A percentile compares a stretch with the other conserved stretches of the same genome.
phyloP scores from a whole-genome alignment of 2,113 vertebrate species.

The Callospermophilus lateralis region DNA sequence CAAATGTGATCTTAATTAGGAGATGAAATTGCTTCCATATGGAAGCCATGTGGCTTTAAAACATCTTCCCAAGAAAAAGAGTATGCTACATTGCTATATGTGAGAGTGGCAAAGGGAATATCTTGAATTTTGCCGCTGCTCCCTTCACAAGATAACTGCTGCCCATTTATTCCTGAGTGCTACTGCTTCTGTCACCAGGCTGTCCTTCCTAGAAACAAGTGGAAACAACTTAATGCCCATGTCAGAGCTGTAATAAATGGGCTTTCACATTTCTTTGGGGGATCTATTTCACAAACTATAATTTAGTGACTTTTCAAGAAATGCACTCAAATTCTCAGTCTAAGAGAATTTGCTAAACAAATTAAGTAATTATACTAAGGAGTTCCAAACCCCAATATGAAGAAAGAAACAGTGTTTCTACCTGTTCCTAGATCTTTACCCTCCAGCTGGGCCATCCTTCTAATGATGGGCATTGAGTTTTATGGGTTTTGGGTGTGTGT shows the following conservation, averaged over 20 bases:
- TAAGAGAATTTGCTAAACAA: constrained; percentile 60
- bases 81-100: background rate
- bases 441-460: background rate
- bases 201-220: constrained; percentile 53
- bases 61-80: constrained; percentile 47
- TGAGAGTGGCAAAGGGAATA: background rate
- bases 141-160: constrained; percentile 54
- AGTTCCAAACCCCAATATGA: background rate
- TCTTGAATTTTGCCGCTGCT: constrained; percentile 2
- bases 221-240: constrained; percentile 55
- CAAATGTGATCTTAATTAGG: constrained; percentile 87
- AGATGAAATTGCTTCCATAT: constrained; percentile 82
- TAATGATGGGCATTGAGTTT: background rate
- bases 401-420: constrained; percentile 9
- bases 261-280: constrained; percentile 67
- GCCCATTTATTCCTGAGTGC: constrained; percentile 37
- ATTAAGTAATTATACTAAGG: constrained; percentile 56
- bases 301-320: constrained; percentile 63
- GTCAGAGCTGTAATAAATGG: constrained; percentile 62
- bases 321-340: background rate
- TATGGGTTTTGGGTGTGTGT: background rate
- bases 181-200: constrained; percentile 47
- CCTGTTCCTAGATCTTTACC: background rate
- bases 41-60: constrained; percentile 64
- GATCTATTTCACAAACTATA: constrained; percentile 60